A percentile compares a stretch with the other conserved stretches of the same genome.
phyloP scores from a whole-genome alignment of 2,888 invertebrate species.

The Stenurella melanura region DNA sequence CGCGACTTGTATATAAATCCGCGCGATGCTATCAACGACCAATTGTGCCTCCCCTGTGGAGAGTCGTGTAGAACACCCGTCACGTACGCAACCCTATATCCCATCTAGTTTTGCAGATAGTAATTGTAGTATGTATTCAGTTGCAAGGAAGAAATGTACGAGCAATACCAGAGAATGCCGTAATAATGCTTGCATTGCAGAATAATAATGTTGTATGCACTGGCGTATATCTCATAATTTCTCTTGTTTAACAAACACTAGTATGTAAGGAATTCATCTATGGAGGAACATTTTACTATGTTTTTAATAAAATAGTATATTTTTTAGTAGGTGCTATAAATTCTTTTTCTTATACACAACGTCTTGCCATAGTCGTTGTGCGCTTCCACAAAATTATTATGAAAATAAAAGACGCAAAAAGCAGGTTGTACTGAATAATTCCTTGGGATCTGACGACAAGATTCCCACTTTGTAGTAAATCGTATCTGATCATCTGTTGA shows the following conservation, averaged over 20 bases:
- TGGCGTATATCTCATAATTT: slow-evolving; percentile 6
- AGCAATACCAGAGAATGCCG: slow-evolving; percentile 8
- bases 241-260: neutral
- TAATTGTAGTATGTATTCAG: slow-evolving; percentile 39
- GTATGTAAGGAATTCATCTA: neutral
- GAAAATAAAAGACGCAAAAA: no score
- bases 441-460: no score
- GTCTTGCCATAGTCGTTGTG: no score
- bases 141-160: slow-evolving; percentile 32
- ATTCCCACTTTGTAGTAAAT: no score
- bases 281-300: no score
- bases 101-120: slow-evolving; percentile 34
- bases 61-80: slow-evolving; percentile 55
- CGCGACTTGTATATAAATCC: slow-evolving; percentile 65
- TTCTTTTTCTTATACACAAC: no score
- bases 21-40: slow-evolving; percentile 50
- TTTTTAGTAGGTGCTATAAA: no score
- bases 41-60: slow-evolving; percentile 62
- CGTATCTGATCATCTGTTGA: no score
- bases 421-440: no score
- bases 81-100: slow-evolving; percentile 54
- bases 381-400: no score
- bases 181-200: slow-evolving; percentile 12
- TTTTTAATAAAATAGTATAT: no score
- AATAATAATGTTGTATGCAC: slow-evolving; percentile 6